Evolutionary conservation across 1,140 invertebrate species (phyloP).

Genomic region (Heliconius hermathena): DNA sequence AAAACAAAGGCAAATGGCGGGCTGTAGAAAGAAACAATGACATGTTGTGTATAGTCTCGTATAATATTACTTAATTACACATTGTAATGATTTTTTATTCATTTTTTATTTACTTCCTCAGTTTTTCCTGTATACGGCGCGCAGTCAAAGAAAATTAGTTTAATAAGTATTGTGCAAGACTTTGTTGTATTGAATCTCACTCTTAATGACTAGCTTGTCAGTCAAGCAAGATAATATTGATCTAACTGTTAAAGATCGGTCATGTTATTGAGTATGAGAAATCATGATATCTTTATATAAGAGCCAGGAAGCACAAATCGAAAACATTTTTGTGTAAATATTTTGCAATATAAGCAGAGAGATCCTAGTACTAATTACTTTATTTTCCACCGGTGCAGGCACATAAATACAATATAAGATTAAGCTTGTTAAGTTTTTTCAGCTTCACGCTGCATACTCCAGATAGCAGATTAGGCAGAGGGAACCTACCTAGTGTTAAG

Average conservation of each 20-base stretch:
- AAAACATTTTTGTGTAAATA: no score
- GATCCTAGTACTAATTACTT: no score
- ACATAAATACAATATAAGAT: no score
- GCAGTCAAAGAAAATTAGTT: background rate
- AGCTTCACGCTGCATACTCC: no score
- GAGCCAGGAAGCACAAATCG: no score
- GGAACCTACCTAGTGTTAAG: no score
- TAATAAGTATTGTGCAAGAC: background rate
- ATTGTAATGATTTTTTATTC: background rate
- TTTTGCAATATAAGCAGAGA: no score
- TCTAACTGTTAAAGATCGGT: background rate
- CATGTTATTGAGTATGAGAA: background rate
- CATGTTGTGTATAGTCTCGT: background rate
- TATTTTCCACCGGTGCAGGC: no score
- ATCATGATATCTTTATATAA: background rate
- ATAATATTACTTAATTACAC: slow-evolving; percentile 17
- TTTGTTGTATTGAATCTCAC: background rate
- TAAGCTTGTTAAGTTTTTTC: no score
- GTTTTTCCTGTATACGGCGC: background rate
- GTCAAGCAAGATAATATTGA: background rate
- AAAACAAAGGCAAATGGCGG: background rate
- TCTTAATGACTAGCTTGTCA: background rate
- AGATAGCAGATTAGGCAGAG: no score
- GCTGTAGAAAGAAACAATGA: slow-evolving; percentile 11
- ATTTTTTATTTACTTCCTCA: slow-evolving; percentile 10